phyloP scores from a whole-genome alignment of 2,888 invertebrate species.

The Seira musarum region DNA sequence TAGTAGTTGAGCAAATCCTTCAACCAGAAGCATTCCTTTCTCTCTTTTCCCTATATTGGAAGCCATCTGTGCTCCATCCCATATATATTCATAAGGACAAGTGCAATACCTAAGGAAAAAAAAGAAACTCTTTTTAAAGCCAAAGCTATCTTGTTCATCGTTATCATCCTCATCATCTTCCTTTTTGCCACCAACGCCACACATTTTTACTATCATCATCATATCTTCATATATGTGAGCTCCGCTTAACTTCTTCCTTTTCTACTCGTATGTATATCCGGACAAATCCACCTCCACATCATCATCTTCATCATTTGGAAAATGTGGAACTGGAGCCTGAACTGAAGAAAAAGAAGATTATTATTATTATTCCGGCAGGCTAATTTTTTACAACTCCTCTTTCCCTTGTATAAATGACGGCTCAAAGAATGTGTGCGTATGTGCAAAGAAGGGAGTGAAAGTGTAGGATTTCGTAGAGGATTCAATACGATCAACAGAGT shows the following conservation, averaged over 20 bases:
- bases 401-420: background rate
- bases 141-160: constrained; percentile 57
- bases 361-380: constrained; percentile 56
- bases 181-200: too few relatives aligned
- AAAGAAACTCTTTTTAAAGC: constrained; percentile 43
- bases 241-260: too few relatives aligned
- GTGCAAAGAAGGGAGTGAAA: too few relatives aligned
- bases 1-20: constrained; percentile 59
- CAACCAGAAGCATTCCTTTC: too few relatives aligned
- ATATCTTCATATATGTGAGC: too few relatives aligned
- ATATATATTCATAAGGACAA: too few relatives aligned
- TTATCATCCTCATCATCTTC: constrained; percentile 52
- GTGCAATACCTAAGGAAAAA: too few relatives aligned
- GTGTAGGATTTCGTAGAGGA: too few relatives aligned
- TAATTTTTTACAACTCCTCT: constrained; percentile 52
- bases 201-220: too few relatives aligned
- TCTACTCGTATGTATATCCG: constrained; percentile 36
- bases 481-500: constrained; percentile 48
- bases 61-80: too few relatives aligned
- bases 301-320: too few relatives aligned
- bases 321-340: constrained; percentile 15
- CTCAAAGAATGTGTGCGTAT: constrained; percentile 29
- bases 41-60: too few relatives aligned
- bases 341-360: constrained; percentile 47
- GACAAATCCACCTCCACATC: constrained; percentile 44